These are phyloP conservation scores for Cichladusa arquata DNA, from an alignment of 2,113 vertebrate genomes.

Conservation along the genomic window DNA sequence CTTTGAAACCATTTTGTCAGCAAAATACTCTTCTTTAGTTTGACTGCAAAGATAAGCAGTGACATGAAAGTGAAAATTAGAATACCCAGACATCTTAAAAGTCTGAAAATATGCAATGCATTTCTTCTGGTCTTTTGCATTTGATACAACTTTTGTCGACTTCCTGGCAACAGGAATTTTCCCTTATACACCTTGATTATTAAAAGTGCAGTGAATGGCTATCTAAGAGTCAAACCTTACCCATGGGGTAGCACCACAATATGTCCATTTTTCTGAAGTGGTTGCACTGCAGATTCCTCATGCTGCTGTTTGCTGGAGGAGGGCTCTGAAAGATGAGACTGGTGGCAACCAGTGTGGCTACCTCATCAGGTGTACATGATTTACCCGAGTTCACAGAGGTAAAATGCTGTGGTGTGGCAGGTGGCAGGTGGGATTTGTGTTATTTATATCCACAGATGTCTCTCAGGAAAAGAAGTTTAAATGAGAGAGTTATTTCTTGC, in stretches of 20 bases:
- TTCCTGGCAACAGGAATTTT: background rate
- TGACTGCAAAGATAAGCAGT: conserved; percentile 43
- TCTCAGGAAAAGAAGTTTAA: background rate
- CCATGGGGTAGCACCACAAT: background rate
- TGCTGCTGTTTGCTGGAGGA: background rate
- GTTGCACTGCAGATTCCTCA: background rate
- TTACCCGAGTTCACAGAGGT: background rate
- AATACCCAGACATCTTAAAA: background rate
- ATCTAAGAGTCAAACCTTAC: background rate
- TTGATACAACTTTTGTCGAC: background rate
- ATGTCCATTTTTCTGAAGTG: background rate
- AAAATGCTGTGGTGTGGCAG: background rate
- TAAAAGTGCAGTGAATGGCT: background rate
- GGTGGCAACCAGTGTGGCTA: background rate
- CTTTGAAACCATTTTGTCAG: conserved; percentile 61
- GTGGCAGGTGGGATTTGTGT: background rate
- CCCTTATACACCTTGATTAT: background rate
- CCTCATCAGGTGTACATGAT: background rate
- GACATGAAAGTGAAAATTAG: conserved; percentile 51
- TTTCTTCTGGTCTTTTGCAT: background rate
- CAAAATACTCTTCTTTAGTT: conserved; percentile 39
- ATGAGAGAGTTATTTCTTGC: background rate
- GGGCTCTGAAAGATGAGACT: background rate
- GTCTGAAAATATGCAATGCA: background rate
- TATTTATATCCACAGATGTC: background rate